Conservation (phyloP, 2,888 invertebrate genomes). For the Tricholauxania praeusta region DNA sequence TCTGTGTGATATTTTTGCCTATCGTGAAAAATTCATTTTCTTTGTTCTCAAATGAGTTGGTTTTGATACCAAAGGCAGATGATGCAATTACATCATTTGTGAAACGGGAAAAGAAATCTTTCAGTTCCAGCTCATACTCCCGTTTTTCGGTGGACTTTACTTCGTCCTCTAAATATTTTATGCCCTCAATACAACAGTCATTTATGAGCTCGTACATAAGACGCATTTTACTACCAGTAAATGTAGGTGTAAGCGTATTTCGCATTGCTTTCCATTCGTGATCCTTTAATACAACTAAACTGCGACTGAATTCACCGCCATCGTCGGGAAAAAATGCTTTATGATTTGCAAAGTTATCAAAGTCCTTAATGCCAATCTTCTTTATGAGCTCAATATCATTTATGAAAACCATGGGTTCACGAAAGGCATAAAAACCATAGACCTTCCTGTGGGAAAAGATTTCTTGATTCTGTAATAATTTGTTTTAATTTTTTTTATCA, state of each 20-base stretch:
- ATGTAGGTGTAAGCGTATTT: slow-evolving; percentile 65
- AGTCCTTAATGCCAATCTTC: slow-evolving; percentile 70
- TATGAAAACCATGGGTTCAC: slow-evolving; percentile 65
- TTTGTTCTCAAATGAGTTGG: slow-evolving; percentile 70
- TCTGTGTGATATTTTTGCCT: slow-evolving; percentile 68
- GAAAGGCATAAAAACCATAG: slow-evolving; percentile 68
- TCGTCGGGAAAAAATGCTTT: slow-evolving; percentile 60
- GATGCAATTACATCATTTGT: slow-evolving; percentile 68
- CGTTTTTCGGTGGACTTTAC: slow-evolving; percentile 37
- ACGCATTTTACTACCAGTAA: slow-evolving; percentile 68
- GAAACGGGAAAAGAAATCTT: slow-evolving; percentile 61
- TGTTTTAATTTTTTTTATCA: too few relatives aligned
- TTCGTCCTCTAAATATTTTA: slow-evolving; percentile 48
- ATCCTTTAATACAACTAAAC: slow-evolving; percentile 68
- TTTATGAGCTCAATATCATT: slow-evolving; percentile 71
- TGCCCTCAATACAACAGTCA: slow-evolving; percentile 53
- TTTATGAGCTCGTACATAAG: slow-evolving; percentile 66
- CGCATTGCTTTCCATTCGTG: slow-evolving; percentile 66
- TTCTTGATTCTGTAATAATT: neutral
- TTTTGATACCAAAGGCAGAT: slow-evolving; percentile 67
- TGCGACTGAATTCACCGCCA: slow-evolving; percentile 69
- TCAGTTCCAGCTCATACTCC: slow-evolving; percentile 61
- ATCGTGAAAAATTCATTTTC: slow-evolving; percentile 71
- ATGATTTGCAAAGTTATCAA: slow-evolving; percentile 71
- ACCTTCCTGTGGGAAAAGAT: slow-evolving; percentile 58